Conservation (phyloP, 2,888 invertebrate species). For the Netelia inedita region DNA sequence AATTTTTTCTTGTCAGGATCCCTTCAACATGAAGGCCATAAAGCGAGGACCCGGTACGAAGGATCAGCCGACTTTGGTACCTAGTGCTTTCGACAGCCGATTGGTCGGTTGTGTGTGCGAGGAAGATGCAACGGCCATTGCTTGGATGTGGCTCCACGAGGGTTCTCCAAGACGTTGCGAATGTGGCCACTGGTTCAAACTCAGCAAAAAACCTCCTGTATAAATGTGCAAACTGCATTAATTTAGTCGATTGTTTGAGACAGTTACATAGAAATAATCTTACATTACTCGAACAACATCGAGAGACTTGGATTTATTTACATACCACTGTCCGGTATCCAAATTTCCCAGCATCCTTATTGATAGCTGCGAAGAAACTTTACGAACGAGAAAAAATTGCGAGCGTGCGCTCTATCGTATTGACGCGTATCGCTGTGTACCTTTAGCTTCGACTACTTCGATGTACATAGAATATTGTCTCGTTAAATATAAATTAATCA, state of each 20-base stretch:
- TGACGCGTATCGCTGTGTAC: neutral
- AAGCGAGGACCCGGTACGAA: conserved; percentile 94
- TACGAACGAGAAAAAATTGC: conserved; percentile 1
- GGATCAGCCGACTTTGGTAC: conserved; percentile 94
- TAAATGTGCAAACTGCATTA: conserved; percentile 84
- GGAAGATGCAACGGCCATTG: conserved; percentile 95
- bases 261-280: conserved; percentile 80
- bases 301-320: conserved; percentile 45
- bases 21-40: conserved; percentile 93
- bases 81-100: conserved; percentile 95
- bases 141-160: conserved; percentile 98
- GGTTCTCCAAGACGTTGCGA: conserved; percentile 96
- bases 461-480: conserved; percentile 59
- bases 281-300: conserved; percentile 74
- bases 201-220: conserved; percentile 91
- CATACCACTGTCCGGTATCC: conserved; percentile 12
- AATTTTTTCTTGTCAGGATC: conserved; percentile 86
- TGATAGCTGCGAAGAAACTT: conserved; percentile 42
- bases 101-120: conserved; percentile 98
- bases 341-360: conserved; percentile 40
- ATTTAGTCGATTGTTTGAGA: conserved; percentile 79
- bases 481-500: conserved; percentile 45
- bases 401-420: neutral
- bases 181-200: conserved; percentile 98
- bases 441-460: conserved; percentile 41